A percentile compares a stretch with the other conserved stretches of the same genome.
phyloP scores from a whole-genome alignment of 2,113 vertebrate species.

The Thamnophis sirtalis region DNA sequence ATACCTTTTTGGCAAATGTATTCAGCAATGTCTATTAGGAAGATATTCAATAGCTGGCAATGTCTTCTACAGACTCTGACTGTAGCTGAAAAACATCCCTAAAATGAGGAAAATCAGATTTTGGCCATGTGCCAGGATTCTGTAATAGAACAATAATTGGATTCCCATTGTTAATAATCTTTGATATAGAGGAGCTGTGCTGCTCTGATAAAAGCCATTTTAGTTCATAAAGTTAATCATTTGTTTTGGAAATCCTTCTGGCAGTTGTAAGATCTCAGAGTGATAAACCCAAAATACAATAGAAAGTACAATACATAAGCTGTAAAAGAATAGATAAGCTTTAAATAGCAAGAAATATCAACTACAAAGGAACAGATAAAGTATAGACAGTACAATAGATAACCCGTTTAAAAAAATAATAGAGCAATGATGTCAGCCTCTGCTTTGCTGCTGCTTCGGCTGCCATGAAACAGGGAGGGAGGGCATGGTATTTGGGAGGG shows the following conservation, averaged over 20 bases:
- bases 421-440: no score
- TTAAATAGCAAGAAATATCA: neutral
- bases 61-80: neutral
- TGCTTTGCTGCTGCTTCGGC: no score
- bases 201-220: neutral
- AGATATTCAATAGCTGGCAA: neutral
- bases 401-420: neutral
- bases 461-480: no score
- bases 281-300: neutral
- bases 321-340: neutral
- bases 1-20: neutral
- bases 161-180: neutral
- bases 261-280: neutral
- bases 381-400: neutral
- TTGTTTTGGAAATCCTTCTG: neutral
- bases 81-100: neutral
- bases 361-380: neutral
- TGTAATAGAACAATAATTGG: neutral
- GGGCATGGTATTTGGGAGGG: no score
- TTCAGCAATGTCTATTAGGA: neutral
- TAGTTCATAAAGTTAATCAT: neutral
- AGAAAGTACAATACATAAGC: neutral
- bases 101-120: neutral
- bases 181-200: neutral
- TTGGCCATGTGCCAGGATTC: neutral